Evolutionary conservation across 2,113 vertebrate genomes (phyloP).

Genomic region (Strigops habroptila): DNA sequence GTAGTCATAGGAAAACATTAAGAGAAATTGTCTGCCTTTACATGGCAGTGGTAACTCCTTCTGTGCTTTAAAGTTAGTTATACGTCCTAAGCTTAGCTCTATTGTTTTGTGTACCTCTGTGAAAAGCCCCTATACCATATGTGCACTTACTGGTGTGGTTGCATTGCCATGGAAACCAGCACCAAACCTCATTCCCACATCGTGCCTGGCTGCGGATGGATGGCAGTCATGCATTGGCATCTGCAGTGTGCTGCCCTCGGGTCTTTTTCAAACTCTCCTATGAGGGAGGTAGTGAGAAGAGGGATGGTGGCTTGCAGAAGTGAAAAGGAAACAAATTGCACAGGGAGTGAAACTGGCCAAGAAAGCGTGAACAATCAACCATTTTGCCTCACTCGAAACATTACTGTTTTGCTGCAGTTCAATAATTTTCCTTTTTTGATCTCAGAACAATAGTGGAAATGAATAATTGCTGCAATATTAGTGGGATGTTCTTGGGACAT

Average conservation of each 20-base stretch:
- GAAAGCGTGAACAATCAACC: not conserved
- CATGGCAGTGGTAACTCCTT: fast-evolving
- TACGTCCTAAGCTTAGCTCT: not conserved
- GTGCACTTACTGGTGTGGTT: not conserved
- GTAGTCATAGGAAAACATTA: not conserved
- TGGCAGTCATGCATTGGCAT: not conserved
- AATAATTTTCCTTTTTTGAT: not conserved
- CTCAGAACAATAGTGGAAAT: not conserved
- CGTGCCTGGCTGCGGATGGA: not conserved
- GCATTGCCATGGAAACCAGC: slow-evolving; percentile 63
- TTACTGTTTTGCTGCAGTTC: not conserved
- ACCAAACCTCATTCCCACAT: slow-evolving; percentile 43
- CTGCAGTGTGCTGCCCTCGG: slow-evolving; percentile 25
- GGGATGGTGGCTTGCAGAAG: not conserved
- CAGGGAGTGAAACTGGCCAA: not conserved
- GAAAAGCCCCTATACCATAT: not conserved
- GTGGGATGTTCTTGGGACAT: not conserved
- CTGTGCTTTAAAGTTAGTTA: not conserved
- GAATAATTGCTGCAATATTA: not conserved
- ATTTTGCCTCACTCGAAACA: not conserved
- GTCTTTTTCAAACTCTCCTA: not conserved
- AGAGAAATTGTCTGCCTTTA: not conserved
- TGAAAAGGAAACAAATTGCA: not conserved
- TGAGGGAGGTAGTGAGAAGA: not conserved
- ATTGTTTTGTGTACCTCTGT: not conserved